These are phyloP conservation scores for Globodera rostochiensis DNA, from an alignment of 1,140 invertebrate species.

Conservation along the genomic window DNA sequence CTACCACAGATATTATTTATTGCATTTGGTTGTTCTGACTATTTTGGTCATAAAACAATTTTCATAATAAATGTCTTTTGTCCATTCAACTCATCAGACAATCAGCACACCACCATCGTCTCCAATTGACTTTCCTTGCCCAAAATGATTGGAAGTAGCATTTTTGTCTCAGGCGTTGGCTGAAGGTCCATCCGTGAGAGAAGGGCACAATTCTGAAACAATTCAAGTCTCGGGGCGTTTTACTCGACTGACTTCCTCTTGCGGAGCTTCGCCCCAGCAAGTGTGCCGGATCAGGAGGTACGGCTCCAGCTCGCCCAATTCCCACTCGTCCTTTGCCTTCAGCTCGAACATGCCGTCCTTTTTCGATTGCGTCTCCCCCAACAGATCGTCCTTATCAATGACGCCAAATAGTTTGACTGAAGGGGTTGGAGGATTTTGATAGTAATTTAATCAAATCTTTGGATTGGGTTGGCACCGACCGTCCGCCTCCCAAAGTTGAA, in stretches of 20 bases:
- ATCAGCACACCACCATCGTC: neutral
- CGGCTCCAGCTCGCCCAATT: neutral
- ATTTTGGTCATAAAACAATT: too few species aligned
- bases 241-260: neutral
- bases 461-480: neutral
- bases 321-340: neutral
- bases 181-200: neutral
- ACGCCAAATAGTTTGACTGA: neutral
- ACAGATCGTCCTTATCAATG: neutral
- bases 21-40: too few species aligned
- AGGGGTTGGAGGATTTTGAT: neutral
- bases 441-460: neutral
- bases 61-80: neutral
- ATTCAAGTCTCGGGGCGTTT: neutral
- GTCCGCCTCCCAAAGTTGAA: neutral
- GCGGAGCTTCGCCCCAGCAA: neutral
- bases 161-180: neutral
- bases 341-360: neutral
- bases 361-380: neutral
- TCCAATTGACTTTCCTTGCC: neutral
- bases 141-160: neutral
- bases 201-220: neutral
- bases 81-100: neutral
- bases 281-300: neutral
- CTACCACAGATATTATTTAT: too few species aligned